These are phyloP conservation scores for Carposina sasakii DNA, from an alignment of 1,140 invertebrate species.

Conservation along the genomic window DNA sequence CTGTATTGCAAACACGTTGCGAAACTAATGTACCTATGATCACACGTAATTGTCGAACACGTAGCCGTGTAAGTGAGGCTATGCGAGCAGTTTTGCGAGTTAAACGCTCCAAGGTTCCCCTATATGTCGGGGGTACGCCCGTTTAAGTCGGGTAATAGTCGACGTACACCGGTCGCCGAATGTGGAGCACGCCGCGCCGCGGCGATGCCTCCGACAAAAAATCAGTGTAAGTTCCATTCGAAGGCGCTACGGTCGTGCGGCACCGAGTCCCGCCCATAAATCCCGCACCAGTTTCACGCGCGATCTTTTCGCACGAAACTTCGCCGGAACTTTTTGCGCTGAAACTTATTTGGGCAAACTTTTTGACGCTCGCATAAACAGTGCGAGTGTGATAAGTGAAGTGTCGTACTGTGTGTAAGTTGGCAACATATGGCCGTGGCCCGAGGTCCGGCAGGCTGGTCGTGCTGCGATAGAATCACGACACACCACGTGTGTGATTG, in stretches of 20 bases:
- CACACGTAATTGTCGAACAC: conserved; percentile 54
- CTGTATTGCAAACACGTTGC: conserved; percentile 34
- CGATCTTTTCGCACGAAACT: conserved; percentile 25
- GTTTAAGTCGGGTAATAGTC: conserved; percentile 43
- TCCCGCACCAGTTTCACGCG: conserved; percentile 17
- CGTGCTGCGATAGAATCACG: conserved; percentile 58
- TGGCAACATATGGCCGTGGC: conserved; percentile 55
- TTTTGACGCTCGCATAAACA: conserved; percentile 22
- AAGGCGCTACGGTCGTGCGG: conserved; percentile 54
- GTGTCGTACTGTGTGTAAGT: conserved; percentile 58
- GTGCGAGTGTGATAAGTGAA: no score
- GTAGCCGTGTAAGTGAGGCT: conserved; percentile 49
- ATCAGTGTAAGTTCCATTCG: conserved; percentile 67
- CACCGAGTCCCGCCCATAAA: conserved; percentile 27
- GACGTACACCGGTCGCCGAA: conserved; percentile 62
- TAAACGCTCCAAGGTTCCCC: conserved; percentile 25
- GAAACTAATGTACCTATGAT: conserved; percentile 50
- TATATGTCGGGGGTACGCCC: conserved; percentile 25
- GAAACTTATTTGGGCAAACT: no score
- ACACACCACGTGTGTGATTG: conserved; percentile 58
- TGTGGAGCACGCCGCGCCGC: conserved; percentile 56
- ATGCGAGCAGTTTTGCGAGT: conserved; percentile 40
- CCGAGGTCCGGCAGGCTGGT: conserved; percentile 38
- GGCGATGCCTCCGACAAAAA: conserved; percentile 67
- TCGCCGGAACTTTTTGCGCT: conserved; percentile 22